Percentiles rank a stretch among this genome's conserved stretches.
Evolutionary conservation across 1,140 invertebrate genomes (phyloP).

Genomic region (Cylas formicarius): DNA sequence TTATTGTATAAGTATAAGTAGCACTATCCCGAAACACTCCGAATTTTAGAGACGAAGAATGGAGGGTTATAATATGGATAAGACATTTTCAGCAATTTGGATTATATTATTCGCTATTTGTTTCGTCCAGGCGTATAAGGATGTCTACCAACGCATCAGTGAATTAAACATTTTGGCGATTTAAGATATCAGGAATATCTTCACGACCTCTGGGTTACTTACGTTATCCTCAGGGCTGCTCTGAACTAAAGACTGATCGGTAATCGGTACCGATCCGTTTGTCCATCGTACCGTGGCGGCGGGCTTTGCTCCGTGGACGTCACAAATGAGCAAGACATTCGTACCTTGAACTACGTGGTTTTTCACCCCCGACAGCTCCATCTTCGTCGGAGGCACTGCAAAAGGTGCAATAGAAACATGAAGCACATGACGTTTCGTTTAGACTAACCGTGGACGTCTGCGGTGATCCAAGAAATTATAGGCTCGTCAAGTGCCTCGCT

Average conservation of each 20-base stretch:
- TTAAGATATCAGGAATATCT: no score
- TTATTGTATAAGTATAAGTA: no score
- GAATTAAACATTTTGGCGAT: no score
- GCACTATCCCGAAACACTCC: no score
- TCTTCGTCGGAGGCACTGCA: slow-evolving; percentile 69
- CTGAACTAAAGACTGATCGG: slow-evolving; percentile 42
- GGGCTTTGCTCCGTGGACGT: slow-evolving; percentile 68
- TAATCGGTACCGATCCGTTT: slow-evolving; percentile 62
- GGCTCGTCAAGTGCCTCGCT: slow-evolving; percentile 63
- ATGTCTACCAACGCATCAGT: no score
- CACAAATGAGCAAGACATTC: slow-evolving; percentile 67
- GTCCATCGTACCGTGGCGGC: slow-evolving; percentile 78
- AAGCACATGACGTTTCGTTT: background rate
- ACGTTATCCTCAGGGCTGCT: slow-evolving; percentile 42
- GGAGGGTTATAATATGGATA: no score
- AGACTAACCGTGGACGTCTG: slow-evolving; percentile 77
- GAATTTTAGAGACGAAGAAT: no score
- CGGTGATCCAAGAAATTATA: slow-evolving; percentile 56
- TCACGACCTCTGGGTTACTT: no score
- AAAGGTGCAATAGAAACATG: slow-evolving; percentile 25
- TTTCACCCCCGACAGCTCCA: slow-evolving; percentile 64
- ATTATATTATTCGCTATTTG: no score
- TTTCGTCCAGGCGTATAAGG: no score
- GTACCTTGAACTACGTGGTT: slow-evolving; percentile 70
- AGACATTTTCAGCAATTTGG: no score